Base-by-base conservation (phyloP, 2,797 vertebrate genomes). In the Danio jaintianensis region DNA sequence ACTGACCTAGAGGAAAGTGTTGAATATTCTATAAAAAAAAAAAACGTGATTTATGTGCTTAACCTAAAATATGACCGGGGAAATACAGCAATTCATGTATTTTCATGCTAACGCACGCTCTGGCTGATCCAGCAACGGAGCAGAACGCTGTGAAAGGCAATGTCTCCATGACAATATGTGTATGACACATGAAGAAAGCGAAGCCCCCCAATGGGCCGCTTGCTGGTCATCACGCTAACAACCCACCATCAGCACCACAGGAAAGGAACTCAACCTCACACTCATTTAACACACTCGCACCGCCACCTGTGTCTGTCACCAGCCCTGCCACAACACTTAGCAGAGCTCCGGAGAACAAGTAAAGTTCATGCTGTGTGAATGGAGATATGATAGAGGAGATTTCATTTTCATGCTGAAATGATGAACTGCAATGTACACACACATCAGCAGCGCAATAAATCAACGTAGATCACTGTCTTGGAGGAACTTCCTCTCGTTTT, bases 251-350 rank as follows among this genome's bases (percentile, higher is more conserved):
- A 81, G 82, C 80, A 78, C 82, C 38, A 78, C 69, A 20, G 79
- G 84, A 81, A 75, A 85, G 56, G 36, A 82, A 72, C 42, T 70
- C 75, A 76, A 79, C 56, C 82, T 83, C 80, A 84, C 66, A 79
- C 69, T 78, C 84, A 84, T 83, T 87, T 83, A 85, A 82, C 82
- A 80, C 73, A 75, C 58, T 80, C 76, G 61, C 80, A 75, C 75
- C 59, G 59, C 22, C 79, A 82, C 85, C 77, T 82, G 82, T 73
- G 82, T 82, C 72, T 78, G 68, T 84, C 80, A 73, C 72, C 72
- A 82, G 56, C 68, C 76, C 50, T 69, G 62, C 56, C 82, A 81
- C 48, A 64, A 53, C 64, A 47, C 50, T 73, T 48, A 75, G 47
- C 47, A 52, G 45, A 61, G 18, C 56, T 22, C 45, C 6, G 12